These are phyloP conservation scores for Latrodectus elegans DNA, from an alignment of 2,888 invertebrate genomes.

Conservation along the genomic window DNA sequence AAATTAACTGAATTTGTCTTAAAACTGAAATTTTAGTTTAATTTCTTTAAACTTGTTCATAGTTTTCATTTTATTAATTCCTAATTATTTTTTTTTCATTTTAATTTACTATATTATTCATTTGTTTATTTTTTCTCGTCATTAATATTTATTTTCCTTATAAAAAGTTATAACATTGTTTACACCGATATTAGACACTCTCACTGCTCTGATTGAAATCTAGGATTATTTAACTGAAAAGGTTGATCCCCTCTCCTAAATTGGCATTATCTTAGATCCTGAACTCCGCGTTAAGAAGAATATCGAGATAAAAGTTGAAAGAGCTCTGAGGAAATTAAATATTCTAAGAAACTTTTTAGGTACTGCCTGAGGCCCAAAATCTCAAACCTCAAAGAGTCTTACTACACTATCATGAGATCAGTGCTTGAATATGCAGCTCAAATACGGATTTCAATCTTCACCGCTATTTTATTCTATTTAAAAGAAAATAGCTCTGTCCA, in stretches of 20 bases:
- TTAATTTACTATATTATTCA: too few species aligned
- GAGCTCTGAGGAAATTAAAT: conserved; percentile 2
- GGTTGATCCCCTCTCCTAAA: not conserved
- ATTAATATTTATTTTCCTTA: too few species aligned
- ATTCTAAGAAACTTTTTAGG: not conserved
- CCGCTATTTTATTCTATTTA: not conserved
- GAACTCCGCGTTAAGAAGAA: conserved; percentile 9
- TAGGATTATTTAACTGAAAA: not conserved
- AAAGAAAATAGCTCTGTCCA: not conserved
- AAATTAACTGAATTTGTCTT: too few species aligned
- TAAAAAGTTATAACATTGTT: conserved; percentile 3
- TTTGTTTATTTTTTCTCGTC: too few species aligned
- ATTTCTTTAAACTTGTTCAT: too few species aligned
- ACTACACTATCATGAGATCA: not conserved
- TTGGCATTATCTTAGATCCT: not conserved
- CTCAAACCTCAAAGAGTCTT: not conserved
- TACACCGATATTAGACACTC: conserved; percentile 4
- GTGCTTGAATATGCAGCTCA: conserved; percentile 16
- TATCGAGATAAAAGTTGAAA: not conserved
- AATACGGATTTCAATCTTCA: conserved; percentile 1
- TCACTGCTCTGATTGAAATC: not conserved
- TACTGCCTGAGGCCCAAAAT: not conserved
- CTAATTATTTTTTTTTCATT: too few species aligned
- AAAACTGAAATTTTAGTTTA: too few species aligned
- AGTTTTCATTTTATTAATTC: too few species aligned